Base-by-base conservation (phyloP, 1,140 invertebrate genomes). In the Apolygus lucorum region DNA sequence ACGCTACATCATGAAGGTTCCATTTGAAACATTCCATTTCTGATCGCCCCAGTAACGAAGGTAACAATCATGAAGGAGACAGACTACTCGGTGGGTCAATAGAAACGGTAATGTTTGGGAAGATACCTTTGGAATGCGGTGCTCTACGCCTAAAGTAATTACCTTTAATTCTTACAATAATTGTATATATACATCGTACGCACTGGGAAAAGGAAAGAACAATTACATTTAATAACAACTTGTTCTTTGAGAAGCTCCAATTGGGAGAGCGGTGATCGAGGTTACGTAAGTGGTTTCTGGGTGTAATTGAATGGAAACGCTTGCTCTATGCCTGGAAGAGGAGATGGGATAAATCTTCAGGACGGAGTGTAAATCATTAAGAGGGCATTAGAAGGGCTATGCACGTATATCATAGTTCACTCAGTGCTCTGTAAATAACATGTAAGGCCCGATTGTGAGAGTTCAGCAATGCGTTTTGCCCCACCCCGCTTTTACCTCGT, bases 261-360 rank as follows among this genome's bases (percentile, higher is more conserved):
- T 59, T 59, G 54, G 54, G 11, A 59, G 11, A 14, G 54, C 4
- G 13, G 54, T 4, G 54, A 22, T 11, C 11, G 54, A 11, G 22
- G 54, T 59, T 59, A 59, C 54, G 22, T 59, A 59, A 59, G 54
- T 59, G 54, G 54, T 59, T 59, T 59, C 54, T 59, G 54, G 54
- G 54, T 17, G 54, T 59, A 59, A 59, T 59, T 59, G 54, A 59
- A 59, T 59, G 54, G 54, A 59, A 59, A 59, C 54, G 54, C 54
- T 59, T 24, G 54, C 54, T 8, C 11, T 59, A 4, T 4, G 13
- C 22, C 22, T 59, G 54, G 54, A 59, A 42, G 22, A 59, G 54
- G 54, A 59, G 54, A 24, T 24, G 54, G 54, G 54, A 59, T 59
- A 59, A 59, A 59, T 59, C 54, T 59, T 59, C 54, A 4, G 22